Evolutionary conservation across 35 echinoderm and acorn worm genomes (phyloP), one percentile per base, ranked within the genome.

Genomic region (Apostichopus parvimensis): DNA sequence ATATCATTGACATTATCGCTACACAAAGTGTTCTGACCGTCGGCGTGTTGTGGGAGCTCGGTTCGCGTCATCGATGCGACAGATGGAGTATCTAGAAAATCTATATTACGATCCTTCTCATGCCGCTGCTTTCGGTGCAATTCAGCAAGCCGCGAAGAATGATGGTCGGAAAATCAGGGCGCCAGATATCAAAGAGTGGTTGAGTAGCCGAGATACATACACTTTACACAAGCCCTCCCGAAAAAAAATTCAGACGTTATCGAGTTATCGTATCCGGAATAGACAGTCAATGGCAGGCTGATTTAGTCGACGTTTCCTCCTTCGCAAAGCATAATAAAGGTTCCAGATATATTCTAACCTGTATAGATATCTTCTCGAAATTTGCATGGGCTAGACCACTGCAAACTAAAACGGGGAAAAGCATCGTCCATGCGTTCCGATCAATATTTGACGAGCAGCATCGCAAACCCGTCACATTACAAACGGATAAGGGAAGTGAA

Each of bases 301-400:
- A 92, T 78, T 81, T 57, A 61, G 73, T 53, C 3, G 90, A 82
- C 23, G 58, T 97, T 5, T 53, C 26, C 4, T 65, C 82, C 5
- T 86, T 91, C 11, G 20, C 22, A 15, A 82, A 86, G n/a, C 59
- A 83, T 64, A 97, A 96, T 65, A 82, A 92, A 61, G 93, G 91
- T 5, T 89, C 84, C 79, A 82, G 54, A 21, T 97, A 90, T 77
- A 73, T 97, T 17, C n/a, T 97, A 56, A 97, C 93, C 6, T 90
- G 83, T 59, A 97, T 97, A 24, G 93, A 97, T 77, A 73, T 94
- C 13, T 87, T 93, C 4, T 97, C 91, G 23, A 97, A 89, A 68
- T 94, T 78, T 79, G 93, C 95, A 17, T 94, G 95, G 95, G 92
- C 84, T 10, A 73, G 91, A 73, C 90, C 80, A 56, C 64, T 93